Base-by-base conservation (phyloP, 2,113 vertebrate genomes). In the Ameiurus melas region DNA sequence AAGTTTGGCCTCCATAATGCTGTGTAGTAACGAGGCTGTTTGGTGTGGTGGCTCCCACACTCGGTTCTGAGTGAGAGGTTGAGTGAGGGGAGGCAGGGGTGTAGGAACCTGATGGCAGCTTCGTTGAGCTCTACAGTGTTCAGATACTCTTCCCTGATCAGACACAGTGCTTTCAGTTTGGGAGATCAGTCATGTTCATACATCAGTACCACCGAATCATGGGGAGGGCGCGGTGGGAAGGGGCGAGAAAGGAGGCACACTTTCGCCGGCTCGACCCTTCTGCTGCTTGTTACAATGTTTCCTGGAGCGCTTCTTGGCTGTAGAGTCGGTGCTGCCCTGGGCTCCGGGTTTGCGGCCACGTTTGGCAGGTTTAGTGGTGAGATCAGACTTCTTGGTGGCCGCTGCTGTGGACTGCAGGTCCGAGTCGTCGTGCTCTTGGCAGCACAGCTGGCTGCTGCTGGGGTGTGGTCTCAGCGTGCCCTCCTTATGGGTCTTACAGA, bases 401-500 rank as follows among this genome's bases (percentile, higher is more conserved):
- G 92, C 92, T 94, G 39, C 91, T 93, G 93, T 94, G 94, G 53
- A 89, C 70, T 82, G 39, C 4, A 90, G 90, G 86, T 97, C 97
- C 16, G 90, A 91, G 92, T 96, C 97, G 16, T 97, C 96, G 0
- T 99, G 98, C 93, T 99, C 98, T 33, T 93, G 93, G 92, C 98
- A 99, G 95, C 96, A 97, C 75, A 96, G 91, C 89, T 95, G 96
- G 90, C 97, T 97, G 0, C 95, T 95, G 90, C 92, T 85, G 0
- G 92, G 94, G 85, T 95, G 94, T 64, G 92, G 93, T 58, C 95
- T 95, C 91, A 96, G 94, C 33, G 94, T 95, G 91, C 97, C 96
- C 0, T 97, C 97, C 85, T 97, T 95, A 93, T 99, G 98, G 16
- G 95, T 96, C 95, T 97, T 98, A 94, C 98, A 99, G 93, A 99